Evolutionary conservation across 2,888 invertebrate species (phyloP), one percentile per base, ranked within the genome.

Genomic region (Octodonta nipae): DNA sequence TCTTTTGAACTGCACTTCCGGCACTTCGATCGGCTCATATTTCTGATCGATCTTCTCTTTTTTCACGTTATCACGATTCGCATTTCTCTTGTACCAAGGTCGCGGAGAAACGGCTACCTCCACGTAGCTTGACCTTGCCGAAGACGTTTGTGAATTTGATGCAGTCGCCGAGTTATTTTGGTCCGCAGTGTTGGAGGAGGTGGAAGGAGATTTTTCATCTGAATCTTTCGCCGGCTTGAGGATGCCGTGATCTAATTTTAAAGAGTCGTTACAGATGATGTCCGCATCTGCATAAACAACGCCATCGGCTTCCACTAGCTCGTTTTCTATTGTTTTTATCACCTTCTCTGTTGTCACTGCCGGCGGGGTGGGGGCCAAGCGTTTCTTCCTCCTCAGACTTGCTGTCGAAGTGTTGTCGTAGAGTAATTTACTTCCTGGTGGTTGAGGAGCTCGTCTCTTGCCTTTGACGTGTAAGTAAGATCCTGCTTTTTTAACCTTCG

Each of bases 401-500:
- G 52, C 37, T 3, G 56, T 58, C 14, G 52, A 54, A 13, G 44
- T 41, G 12, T 41, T 34, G 12, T 46, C 45, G 10, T 10, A 32
- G n/a, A n/a, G n/a, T n/a, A n/a, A n/a, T 32, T 32, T 44, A 34
- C 42, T 42, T n/a, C 49, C 53, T 1, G 80, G 82, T 4, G 82
- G 82, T 41, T 67, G 70, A 1, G 82, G 82, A 1, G 82, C 82
- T 50, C 71, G 73, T 30, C 82, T 61, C 55, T 83, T 83, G 13
- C 82, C 82, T 43, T 78, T 79, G 1, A 82, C 81, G 62, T 82
- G 78, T 13, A 65, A 56, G 45, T 65, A 66, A 3, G 65, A 61
- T 3, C 71, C 70, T 6, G 73, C 66, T 42, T 69, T 69, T 28
- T 70, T 67, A 37, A 68, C 69, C 42, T 68, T 67, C 13, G 70